These are phyloP conservation scores for Lutraria lutraria DNA, from an alignment of 2,888 invertebrate genomes.

Conservation along the genomic window DNA sequence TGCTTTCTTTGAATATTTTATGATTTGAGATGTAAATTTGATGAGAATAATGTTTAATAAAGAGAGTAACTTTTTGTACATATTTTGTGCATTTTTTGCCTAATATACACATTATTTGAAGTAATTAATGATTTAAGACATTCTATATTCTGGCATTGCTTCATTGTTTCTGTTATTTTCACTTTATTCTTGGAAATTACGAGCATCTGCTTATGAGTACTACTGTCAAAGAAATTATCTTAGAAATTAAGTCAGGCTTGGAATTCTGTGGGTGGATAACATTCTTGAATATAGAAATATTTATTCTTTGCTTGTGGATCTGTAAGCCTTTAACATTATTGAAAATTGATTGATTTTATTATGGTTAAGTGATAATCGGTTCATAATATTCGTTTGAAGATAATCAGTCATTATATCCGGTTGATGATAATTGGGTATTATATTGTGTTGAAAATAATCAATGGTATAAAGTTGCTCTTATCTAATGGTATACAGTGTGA, in stretches of 20 bases:
- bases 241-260: neutral
- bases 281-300: neutral
- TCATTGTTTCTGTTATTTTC: neutral
- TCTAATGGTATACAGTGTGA: neutral
- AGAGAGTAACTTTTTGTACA: too few species aligned
- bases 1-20: too few species aligned
- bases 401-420: neutral
- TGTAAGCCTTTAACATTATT: neutral
- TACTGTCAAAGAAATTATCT: neutral
- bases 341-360: neutral
- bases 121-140: too few species aligned
- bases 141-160: neutral
- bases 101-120: too few species aligned
- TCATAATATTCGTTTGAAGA: neutral
- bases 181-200: neutral
- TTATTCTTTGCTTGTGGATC: neutral
- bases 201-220: neutral
- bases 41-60: too few species aligned
- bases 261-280: neutral
- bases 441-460: neutral
- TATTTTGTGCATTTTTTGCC: too few species aligned
- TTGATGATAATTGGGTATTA: neutral
- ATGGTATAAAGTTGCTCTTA: neutral
- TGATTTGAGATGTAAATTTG: too few species aligned
- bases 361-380: neutral